Evolutionary conservation across 2,113 vertebrate genomes (phyloP), one percentile per base, ranked within the genome.

Genomic region (Rhineura floridana): DNA sequence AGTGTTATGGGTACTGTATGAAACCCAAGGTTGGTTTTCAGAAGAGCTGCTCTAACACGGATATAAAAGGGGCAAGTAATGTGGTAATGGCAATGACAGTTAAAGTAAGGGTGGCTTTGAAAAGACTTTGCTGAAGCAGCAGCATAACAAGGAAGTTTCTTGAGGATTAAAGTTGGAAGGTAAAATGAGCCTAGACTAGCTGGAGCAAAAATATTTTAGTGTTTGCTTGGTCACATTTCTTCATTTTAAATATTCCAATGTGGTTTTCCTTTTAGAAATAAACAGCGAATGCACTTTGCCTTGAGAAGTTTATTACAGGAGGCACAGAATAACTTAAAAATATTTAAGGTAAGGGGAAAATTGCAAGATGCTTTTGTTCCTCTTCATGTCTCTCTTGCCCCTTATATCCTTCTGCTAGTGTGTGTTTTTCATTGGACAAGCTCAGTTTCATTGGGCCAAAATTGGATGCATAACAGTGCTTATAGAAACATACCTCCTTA

Each of bases 271-370:
- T 55, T 59, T 84, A 99, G 99, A 97, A 98, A 98, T 96, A 98
- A 98, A 95, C 98, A 98, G 95, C 97, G 99, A 93, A 99, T 99
- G 99, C 97, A 98, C 95, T 97, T 99, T 96, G 98, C 99, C 94
- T 96, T 99, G 96, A 98, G 97, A 96, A 98, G 98, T 93, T 96
- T 99, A 93, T 95, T 99, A 91, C 98, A 98, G 94, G 99, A 99
- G 94, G 97, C 99, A 63, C 99, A 99, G 96, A 99, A 99, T 96
- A 99, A 99, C 96, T 96, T 99, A 90, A 99, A 99, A 96, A 98
- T 99, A 93, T 99, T 99, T 94, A 99, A 99, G 98, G 99, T 99
- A 96, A 97, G 88, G 21, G 6, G 59, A 30, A 82, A 88, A 48
- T 28, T 86, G 1, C 73, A n/a, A 65, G 19, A 42, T 81, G 79